phyloP scores from a whole-genome alignment of 2,888 invertebrate species.

The Agrypnus murinus region DNA sequence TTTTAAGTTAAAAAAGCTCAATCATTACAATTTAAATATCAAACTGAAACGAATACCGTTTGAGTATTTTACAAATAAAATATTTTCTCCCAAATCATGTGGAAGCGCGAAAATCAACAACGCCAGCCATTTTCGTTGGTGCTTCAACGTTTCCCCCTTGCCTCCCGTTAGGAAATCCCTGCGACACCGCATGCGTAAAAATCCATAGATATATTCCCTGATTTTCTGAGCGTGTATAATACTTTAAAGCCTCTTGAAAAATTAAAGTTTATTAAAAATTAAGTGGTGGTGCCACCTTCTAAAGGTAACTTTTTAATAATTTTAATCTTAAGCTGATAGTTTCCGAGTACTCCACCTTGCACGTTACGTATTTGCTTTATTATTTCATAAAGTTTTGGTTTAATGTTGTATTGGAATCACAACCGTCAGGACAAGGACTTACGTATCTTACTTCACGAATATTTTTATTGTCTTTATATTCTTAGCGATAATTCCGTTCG shows the following conservation, averaged over 20 bases:
- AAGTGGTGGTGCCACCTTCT: constrained; percentile 42
- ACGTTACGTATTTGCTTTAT: constrained; percentile 5
- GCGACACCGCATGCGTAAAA: constrained; percentile 59
- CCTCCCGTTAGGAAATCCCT: constrained; percentile 51
- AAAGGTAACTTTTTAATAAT: constrained; percentile 59
- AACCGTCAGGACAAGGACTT: constrained; percentile 56
- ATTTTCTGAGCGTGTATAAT: constrained; percentile 58
- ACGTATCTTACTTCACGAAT: constrained; percentile 42
- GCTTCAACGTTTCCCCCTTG: constrained; percentile 43
- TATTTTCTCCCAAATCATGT: background rate
- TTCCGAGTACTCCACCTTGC: constrained; percentile 43
- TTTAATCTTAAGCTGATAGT: constrained; percentile 39
- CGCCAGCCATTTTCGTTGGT: constrained; percentile 51
- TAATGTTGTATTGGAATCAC: constrained; percentile 48
- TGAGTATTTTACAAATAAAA: no score
- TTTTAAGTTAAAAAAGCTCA: no score
- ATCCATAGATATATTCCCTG: constrained; percentile 62
- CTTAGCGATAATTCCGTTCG: background rate
- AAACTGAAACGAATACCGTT: no score
- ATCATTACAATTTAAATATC: no score
- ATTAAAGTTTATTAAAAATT: constrained; percentile 61
- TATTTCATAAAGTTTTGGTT: constrained; percentile 53
- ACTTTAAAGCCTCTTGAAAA: constrained; percentile 63
- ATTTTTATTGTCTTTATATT: constrained; percentile 41
- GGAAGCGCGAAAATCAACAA: constrained; percentile 41